Conservation (phyloP, 2,113 vertebrate species). For the Bagarius yarrelli region DNA sequence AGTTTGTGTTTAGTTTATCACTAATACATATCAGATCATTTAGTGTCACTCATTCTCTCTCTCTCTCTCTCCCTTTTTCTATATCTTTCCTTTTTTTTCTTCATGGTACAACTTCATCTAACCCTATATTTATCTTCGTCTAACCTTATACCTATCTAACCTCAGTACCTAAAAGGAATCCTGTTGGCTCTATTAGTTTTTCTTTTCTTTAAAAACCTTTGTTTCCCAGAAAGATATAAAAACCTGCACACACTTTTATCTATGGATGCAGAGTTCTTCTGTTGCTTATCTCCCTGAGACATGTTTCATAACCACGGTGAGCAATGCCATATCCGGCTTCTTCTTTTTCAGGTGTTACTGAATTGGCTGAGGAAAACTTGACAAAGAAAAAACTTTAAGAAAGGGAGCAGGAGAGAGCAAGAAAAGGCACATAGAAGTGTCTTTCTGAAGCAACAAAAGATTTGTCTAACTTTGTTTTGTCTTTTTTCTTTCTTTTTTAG, state of each 20-base stretch:
- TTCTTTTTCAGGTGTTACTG: slow-evolving; percentile 79
- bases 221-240: not conserved
- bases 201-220: not conserved
- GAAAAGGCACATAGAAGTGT: slow-evolving; percentile 74
- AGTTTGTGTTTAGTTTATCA: slow-evolving; percentile 77
- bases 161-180: not conserved
- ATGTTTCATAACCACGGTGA: slow-evolving; percentile 25
- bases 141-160: not conserved
- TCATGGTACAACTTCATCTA: too few relatives aligned
- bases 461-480: slow-evolving; percentile 78
- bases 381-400: not conserved
- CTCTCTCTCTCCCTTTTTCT: too few relatives aligned
- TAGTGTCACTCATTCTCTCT: too few relatives aligned
- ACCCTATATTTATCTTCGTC: not conserved
- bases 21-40: slow-evolving; percentile 67
- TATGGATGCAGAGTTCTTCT: not conserved
- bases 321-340: slow-evolving; percentile 55
- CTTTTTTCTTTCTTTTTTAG: slow-evolving; percentile 70
- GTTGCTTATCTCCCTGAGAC: slow-evolving; percentile 31
- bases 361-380: slow-evolving; percentile 36
- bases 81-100: too few relatives aligned
- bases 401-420: slow-evolving; percentile 2
- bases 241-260: not conserved
- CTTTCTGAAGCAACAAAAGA: slow-evolving; percentile 85
- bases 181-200: not conserved